A percentile compares a stretch with the other conserved stretches of the same genome.
These are phyloP conservation scores for Diploscapter pachys DNA, from an alignment of 1,140 invertebrate species.

Conservation along the genomic window DNA sequence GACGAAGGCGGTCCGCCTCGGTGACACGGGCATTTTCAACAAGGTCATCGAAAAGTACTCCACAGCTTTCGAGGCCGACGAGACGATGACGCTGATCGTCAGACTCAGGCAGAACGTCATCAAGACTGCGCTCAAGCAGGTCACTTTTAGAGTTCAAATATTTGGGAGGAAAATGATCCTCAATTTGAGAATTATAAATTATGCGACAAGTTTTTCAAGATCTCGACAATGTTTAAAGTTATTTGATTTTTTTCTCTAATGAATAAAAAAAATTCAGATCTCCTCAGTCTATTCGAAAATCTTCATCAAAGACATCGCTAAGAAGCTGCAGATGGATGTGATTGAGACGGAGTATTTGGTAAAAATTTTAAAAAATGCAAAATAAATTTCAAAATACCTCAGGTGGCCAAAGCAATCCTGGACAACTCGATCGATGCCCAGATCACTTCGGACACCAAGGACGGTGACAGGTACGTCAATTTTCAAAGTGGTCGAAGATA, in stretches of 20 bases:
- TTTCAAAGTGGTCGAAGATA: neutral
- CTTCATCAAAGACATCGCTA: conserved; percentile 73
- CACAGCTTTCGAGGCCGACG: conserved; percentile 44
- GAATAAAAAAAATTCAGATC: conserved; percentile 69
- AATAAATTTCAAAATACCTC: neutral
- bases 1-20: conserved; percentile 88
- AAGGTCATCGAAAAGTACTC: conserved; percentile 79
- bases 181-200: too few species aligned
- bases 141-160: conserved; percentile 65
- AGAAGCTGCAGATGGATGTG: conserved; percentile 84
- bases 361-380: neutral
- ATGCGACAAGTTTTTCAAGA: too few species aligned
- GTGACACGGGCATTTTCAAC: conserved; percentile 87
- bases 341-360: conserved; percentile 97
- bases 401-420: conserved; percentile 90
- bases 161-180: too few species aligned
- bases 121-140: conserved; percentile 89
- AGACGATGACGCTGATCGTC: conserved; percentile 54
- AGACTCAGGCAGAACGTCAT: conserved; percentile 95
- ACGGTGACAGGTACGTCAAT: conserved; percentile 65
- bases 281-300: neutral
- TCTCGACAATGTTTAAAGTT: too few species aligned
- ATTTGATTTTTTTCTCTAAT: conserved; percentile 92
- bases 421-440: conserved; percentile 98
- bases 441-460: conserved; percentile 71